Conservation (phyloP, 2,797 vertebrate species). For the Cercopithecus petaurista region DNA sequence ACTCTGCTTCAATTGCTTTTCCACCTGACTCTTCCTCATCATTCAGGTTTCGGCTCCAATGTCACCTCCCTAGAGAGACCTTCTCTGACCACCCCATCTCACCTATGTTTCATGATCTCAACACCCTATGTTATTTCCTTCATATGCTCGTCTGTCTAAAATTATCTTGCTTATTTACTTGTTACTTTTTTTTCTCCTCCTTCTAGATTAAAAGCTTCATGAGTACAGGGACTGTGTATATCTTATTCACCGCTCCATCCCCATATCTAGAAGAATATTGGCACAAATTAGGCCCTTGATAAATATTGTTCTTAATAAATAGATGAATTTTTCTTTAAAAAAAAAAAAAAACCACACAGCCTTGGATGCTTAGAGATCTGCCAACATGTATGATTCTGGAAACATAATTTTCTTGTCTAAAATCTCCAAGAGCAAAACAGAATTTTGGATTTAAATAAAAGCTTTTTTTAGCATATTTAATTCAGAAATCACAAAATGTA, state of each 20-base stretch:
- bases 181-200: neutral
- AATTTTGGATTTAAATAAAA: constrained; percentile 54
- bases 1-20: neutral
- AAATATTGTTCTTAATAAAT: constrained; percentile 41
- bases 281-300: neutral
- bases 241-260: neutral
- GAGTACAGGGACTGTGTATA: neutral
- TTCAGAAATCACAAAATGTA: constrained; percentile 29
- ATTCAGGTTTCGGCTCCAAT: neutral
- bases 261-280: neutral
- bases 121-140: neutral
- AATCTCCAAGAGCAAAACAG: constrained; percentile 27
- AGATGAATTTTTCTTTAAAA: neutral
- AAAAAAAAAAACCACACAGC: neutral
- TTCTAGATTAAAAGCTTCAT: neutral
- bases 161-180: neutral
- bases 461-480: constrained; percentile 26
- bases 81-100: neutral
- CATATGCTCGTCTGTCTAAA: neutral
- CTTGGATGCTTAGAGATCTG: constrained; percentile 9
- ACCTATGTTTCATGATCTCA: neutral
- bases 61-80: neutral
- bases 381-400: neutral
- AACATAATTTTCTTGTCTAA: constrained; percentile 58
- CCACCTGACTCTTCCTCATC: neutral